Evolutionary conservation across 2,888 invertebrate genomes (phyloP), one percentile per base, ranked within the genome.

Genomic region (Thereva nobilitata): DNA sequence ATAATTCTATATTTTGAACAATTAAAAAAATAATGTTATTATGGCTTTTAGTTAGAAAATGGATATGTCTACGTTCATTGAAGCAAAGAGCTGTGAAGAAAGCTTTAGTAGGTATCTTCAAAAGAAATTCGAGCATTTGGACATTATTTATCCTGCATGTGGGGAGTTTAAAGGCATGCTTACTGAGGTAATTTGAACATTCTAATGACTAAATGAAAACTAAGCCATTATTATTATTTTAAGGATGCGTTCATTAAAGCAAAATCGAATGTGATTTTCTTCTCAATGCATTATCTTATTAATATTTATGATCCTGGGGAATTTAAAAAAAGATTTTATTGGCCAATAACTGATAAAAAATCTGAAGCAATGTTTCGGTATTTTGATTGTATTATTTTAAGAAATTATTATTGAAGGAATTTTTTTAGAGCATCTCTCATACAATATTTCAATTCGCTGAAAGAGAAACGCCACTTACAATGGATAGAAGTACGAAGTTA

Each of bases 161-260:
- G 76, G 77, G 1, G 79, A 79, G 8, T 73, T 80, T 64, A 70
- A 72, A 2, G 76, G 76, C 4, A 35, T 57, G 9, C 64, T 70
- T 3, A 47, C 50, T 40, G 54, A 68, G 64, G 71, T 71, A 64
- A 50, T 34, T 56, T 10, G 23, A 23, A 23, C 23, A 23, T 23
- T 23, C 23, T 23, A 23, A 23, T 23, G 23, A 23, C 2, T 23
- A 2, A 23, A 1, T 23, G 23, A 23, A 23, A 23, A 23, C 23
- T 44, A 9, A 41, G 8, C n/a, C n/a, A 10, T 12, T 50, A 40
- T n/a, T 45, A n/a, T 45, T 9, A 23, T 9, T 42, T 49, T 42
- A 23, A 77, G 68, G 80, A 79, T 56, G 80, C 80, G 77, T 81
- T 81, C 45, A 63, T 81, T 1, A 81, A 80, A 69, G 75, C 81